Conservation (phyloP, 2,797 vertebrate species). For the Sciurus vulgaris region DNA sequence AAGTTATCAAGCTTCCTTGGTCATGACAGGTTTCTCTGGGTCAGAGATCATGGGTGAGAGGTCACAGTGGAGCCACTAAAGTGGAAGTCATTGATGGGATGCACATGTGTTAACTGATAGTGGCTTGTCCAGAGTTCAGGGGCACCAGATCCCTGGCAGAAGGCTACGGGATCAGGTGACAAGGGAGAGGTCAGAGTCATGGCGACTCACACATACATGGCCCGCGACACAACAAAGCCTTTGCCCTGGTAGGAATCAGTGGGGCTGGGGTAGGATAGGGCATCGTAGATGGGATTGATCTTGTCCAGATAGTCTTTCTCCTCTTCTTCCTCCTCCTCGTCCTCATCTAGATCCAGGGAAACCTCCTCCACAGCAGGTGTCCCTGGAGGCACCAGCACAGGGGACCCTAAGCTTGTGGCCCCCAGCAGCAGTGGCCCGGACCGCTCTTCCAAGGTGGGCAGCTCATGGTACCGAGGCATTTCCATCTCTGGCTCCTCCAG, state of each 20-base stretch:
- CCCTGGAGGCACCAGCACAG: conserved; percentile 69
- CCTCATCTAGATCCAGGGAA: conserved; percentile 72
- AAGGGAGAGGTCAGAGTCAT: neutral
- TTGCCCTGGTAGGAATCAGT: conserved; percentile 80
- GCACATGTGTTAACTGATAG: neutral
- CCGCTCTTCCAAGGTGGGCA: conserved; percentile 81
- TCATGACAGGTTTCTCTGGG: conserved; percentile 40
- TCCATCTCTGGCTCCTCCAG: conserved; percentile 80
- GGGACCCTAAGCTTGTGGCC: conserved; percentile 54
- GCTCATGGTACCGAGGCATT: conserved; percentile 82
- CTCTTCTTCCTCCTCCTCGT: conserved; percentile 59
- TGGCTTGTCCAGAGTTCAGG: neutral
- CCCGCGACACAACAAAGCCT: conserved; percentile 87
- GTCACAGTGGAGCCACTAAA: neutral
- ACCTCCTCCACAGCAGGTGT: conserved; percentile 8
- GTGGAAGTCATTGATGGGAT: conserved; percentile 35
- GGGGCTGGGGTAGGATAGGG: conserved; percentile 70
- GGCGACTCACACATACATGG: conserved; percentile 86
- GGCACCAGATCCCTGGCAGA: conserved; percentile 28
- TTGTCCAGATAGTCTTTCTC: conserved; percentile 85
- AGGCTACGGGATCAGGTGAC: neutral
- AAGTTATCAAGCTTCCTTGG: conserved; percentile 26
- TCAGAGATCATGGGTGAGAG: neutral
- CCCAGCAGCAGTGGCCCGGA: conserved; percentile 69
- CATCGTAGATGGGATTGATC: conserved; percentile 86